phyloP scores from a whole-genome alignment of 2,113 vertebrate species.

The Prionailurus bengalensis region DNA sequence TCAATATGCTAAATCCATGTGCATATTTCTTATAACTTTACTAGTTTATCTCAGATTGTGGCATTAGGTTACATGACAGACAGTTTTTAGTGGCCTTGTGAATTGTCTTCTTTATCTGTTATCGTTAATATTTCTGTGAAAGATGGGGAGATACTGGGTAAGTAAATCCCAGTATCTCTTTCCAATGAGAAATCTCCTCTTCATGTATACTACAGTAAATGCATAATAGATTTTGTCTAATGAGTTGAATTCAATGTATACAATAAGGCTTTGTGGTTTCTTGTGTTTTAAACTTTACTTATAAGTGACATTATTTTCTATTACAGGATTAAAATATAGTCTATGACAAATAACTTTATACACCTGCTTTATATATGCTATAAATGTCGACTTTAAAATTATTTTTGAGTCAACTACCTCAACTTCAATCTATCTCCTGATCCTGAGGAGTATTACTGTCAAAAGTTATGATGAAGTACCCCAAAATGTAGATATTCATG shows the following conservation, averaged over 20 bases:
- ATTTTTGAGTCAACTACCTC: neutral
- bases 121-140: constrained; percentile 26
- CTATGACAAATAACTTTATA: constrained; percentile 59
- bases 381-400: constrained; percentile 72
- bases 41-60: neutral
- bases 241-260: neutral
- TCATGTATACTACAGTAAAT: neutral
- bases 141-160: neutral
- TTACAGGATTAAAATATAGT: constrained; percentile 56
- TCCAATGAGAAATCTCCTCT: constrained; percentile 32
- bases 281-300: constrained; percentile 48
- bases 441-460: constrained; percentile 54
- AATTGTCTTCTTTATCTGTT: constrained; percentile 34
- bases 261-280: neutral
- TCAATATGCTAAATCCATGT: neutral
- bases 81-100: neutral
- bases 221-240: constrained; percentile 38
- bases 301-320: constrained; percentile 48
- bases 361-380: constrained; percentile 33
- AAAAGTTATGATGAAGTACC: constrained; percentile 37
- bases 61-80: neutral
- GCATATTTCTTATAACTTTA: neutral
- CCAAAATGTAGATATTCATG: neutral
- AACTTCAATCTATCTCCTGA: constrained; percentile 55
- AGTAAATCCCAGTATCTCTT: neutral